Evolutionary conservation across 2,888 invertebrate genomes (phyloP).

Genomic region (Furcula furcula): DNA sequence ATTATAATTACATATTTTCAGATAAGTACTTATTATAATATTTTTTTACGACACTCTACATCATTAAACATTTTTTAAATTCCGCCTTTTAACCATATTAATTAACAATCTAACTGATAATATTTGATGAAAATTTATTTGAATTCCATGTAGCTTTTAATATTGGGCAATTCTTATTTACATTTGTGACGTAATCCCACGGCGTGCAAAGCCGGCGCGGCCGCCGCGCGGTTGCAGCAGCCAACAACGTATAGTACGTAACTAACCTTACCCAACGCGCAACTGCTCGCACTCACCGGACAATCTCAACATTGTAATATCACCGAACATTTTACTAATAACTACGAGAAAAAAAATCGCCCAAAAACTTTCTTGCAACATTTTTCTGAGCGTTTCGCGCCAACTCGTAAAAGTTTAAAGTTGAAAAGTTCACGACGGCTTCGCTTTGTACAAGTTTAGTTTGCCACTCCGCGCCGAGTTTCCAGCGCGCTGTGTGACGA

Average conservation of each 20-base stretch:
- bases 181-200: constrained; percentile 13
- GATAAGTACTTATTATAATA: no score
- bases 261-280: constrained; percentile 33
- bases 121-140: no score
- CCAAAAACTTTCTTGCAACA: no score
- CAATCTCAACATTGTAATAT: background rate
- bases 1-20: no score
- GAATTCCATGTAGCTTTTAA: no score
- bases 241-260: constrained; percentile 14
- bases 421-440: background rate
- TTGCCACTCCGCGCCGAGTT: constrained; percentile 3
- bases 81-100: no score
- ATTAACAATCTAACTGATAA: no score
- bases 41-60: no score
- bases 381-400: background rate
- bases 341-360: no score
- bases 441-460: background rate
- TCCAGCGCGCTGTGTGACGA: constrained; percentile 12
- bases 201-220: constrained; percentile 15
- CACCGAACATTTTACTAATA: background rate
- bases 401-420: background rate
- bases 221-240: background rate
- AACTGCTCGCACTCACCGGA: constrained; percentile 17
- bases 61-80: no score
- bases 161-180: no score